Evolutionary conservation across 2,797 vertebrate species (phyloP).

Genomic region (Sebastes vulpes): DNA sequence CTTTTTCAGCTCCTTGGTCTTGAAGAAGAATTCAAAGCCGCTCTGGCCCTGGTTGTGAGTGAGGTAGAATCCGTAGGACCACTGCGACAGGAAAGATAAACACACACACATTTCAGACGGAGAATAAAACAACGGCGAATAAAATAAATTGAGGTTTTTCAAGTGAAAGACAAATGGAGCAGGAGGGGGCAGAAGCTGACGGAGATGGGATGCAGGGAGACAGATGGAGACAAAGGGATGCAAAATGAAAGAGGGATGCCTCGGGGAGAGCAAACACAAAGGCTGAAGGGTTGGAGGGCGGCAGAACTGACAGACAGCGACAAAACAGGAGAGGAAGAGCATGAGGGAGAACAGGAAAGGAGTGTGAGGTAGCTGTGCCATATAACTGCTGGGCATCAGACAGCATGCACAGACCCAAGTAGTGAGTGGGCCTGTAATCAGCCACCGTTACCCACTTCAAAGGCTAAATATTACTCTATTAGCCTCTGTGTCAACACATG

Average conservation of each 20-base stretch:
- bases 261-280: constrained; percentile 54
- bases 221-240: constrained; percentile 75
- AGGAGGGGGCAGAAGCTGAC: constrained; percentile 22
- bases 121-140: constrained; percentile 5
- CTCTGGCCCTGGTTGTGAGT: constrained; percentile 96
- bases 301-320: constrained; percentile 43
- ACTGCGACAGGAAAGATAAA: constrained; percentile 81
- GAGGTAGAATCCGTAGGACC: constrained; percentile 99
- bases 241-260: constrained; percentile 63
- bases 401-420: constrained; percentile 24
- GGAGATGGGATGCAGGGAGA: constrained; percentile 51
- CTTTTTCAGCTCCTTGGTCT: constrained; percentile 99
- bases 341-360: constrained; percentile 3
- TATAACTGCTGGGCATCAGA: constrained; percentile 56
- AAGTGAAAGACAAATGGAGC: constrained; percentile 26
- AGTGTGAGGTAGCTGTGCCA: constrained; percentile 27
- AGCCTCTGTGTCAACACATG: constrained; percentile 29
- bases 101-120: constrained; percentile 1
- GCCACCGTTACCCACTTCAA: constrained; percentile 53
- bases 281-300: constrained; percentile 39
- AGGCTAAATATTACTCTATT: constrained; percentile 46
- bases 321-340: constrained; percentile 27
- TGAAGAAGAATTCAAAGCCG: constrained; percentile 98
- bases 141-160: constrained; percentile 21
- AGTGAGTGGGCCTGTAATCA: constrained; percentile 47